Percentiles rank a stretch among this genome's conserved stretches.
Evolutionary conservation across 2,888 invertebrate species (phyloP).

Genomic region (Aphelenchoides bicaudatus): DNA sequence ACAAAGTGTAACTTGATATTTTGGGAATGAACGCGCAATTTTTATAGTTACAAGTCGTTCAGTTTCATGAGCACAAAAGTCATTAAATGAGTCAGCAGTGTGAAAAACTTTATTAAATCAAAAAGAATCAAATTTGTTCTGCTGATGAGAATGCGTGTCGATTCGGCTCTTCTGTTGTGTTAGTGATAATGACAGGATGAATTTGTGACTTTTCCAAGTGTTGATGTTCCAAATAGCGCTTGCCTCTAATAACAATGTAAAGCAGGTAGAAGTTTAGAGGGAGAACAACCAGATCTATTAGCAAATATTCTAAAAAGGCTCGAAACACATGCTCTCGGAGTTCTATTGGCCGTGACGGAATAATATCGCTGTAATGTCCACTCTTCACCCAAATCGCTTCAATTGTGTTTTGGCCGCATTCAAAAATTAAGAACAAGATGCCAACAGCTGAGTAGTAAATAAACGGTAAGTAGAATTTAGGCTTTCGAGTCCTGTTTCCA

Average conservation of each 20-base stretch:
- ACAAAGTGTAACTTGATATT: too few relatives aligned
- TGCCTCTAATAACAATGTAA: background rate
- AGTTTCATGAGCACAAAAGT: too few relatives aligned
- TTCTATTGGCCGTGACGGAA: background rate
- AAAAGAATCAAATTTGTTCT: too few relatives aligned
- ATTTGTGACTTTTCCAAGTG: too few relatives aligned
- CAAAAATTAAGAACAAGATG: background rate
- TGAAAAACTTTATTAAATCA: too few relatives aligned
- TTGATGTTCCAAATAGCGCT: too few relatives aligned
- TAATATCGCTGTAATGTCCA: constrained; percentile 1
- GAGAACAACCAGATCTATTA: background rate
- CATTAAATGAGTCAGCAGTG: too few relatives aligned
- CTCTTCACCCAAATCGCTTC: background rate
- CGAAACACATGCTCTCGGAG: background rate
- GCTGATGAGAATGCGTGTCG: too few relatives aligned
- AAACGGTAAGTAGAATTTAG: constrained; percentile 1
- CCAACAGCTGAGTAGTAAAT: constrained; percentile 4
- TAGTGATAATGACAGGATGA: too few relatives aligned
- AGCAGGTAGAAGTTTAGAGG: background rate
- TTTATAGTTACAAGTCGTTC: too few relatives aligned
- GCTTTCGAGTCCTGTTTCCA: background rate
- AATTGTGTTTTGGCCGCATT: background rate
- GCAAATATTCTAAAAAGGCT: background rate
- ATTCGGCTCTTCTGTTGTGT: too few relatives aligned
- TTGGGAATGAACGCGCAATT: too few relatives aligned